Evolutionary conservation across 1,140 invertebrate species (phyloP).

Genomic region (Drosophila azteca): DNA sequence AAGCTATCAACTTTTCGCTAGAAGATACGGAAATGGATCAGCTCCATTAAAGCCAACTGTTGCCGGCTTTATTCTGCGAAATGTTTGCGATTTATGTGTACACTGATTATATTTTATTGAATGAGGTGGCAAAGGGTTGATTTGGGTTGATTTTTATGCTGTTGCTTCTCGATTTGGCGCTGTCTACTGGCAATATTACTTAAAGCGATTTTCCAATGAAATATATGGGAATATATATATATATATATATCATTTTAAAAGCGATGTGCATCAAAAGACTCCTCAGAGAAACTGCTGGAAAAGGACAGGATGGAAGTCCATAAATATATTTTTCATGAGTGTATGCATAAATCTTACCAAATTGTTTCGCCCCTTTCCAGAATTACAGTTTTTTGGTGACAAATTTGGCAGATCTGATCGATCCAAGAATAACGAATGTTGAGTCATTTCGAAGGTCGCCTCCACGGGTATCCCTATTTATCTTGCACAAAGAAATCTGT

Average conservation of each 20-base stretch:
- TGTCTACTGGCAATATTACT: too few species aligned
- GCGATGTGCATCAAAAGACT: too few species aligned
- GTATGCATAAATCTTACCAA: too few species aligned
- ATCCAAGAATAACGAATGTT: constrained; percentile 7
- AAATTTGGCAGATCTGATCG: constrained; percentile 26
- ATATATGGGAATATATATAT: too few species aligned
- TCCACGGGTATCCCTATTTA: constrained; percentile 23
- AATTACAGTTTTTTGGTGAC: not conserved
- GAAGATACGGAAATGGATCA: constrained; percentile 5
- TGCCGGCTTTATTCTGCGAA: constrained; percentile 42
- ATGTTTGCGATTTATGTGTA: constrained; percentile 33
- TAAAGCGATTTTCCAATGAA: too few species aligned
- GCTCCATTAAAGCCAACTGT: constrained; percentile 51
- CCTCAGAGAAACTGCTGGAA: too few species aligned
- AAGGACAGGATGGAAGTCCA: too few species aligned
- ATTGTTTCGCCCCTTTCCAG: not conserved
- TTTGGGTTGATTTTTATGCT: too few species aligned
- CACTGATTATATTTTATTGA: constrained; percentile 34
- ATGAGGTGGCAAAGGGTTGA: not conserved
- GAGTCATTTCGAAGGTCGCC: constrained; percentile 22
- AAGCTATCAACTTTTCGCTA: constrained; percentile 29
- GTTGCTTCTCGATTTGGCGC: too few species aligned
- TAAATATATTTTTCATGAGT: too few species aligned
- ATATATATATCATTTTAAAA: too few species aligned
- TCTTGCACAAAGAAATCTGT: constrained; percentile 29